Base-by-base conservation (phyloP, 2,888 invertebrate species). In the Eupithecia pulchellata region DNA sequence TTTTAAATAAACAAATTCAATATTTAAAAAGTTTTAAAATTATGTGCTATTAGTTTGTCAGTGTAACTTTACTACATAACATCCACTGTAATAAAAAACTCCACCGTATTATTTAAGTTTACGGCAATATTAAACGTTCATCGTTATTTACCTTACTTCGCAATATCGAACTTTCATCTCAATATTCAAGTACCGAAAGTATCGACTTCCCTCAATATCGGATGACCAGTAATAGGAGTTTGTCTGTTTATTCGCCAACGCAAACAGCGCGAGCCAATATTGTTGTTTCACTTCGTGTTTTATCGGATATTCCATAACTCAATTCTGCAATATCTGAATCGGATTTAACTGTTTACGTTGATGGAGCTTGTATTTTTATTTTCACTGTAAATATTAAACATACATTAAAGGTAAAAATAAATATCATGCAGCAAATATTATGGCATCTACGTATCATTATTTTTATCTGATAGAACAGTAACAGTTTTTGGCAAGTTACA, bases 191-290 rank as follows among this genome's bases (percentile, higher is more conserved):
- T 55, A 36, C 36, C 32, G 34, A 36, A 8, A 29, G 39, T 66
- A 70, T 66, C 57, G 42, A 66, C 66, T 70, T 66, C 57, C 57
- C 64, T 66, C 60, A 58, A 74, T 75, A 74, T 74, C 65, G 52
- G 58, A 73, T 73, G 75, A 74, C 75, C 65, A 66, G 60, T 79
- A 78, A 81, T 81, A 81, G 71, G 73, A 72, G 76, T 60, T 58
- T 32, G 30, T 58, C n/a, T 78, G 82, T 79, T 84, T 81, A 78
- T 75, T 71, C 69, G 77, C 72, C 71, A 75, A 74, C 66, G 73
- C 66, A 75, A 73, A 75, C 76, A 75, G 27, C 66, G 64, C 60
- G 69, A 68, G 52, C 65, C 68, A 71, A 69, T 69, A 78, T 73
- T 67, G 64, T 71, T 68, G 65, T 68, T 61, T 39, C 27, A 36